Evolutionary conservation across 2,797 vertebrate species (phyloP), one percentile per base, ranked within the genome.

Genomic region (Oreochromis grahami): DNA sequence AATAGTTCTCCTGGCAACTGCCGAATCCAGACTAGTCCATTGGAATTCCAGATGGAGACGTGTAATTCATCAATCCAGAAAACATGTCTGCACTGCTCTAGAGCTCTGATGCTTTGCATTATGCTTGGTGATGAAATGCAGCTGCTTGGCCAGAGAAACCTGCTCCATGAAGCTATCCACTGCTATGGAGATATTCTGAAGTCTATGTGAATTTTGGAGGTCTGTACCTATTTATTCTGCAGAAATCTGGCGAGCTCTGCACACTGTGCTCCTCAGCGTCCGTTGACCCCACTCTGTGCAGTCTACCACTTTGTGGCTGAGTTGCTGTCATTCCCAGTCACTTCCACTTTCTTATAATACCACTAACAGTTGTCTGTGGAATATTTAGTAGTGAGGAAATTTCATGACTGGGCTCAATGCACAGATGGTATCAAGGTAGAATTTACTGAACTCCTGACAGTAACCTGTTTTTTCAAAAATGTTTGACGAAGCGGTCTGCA

Each of bases 121-220:
- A 17, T 0, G 8, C 26, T 58, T 0, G 0, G 55, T 56, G 55
- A 58, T 3, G 55, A 32, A 56, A 56, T 58, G 15, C 55, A 0
- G 55, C 55, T 19, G 55, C 29, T 19, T 17, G 15, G 15, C 15
- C 55, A 32, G 29, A 32, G 55, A 6, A 32, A 1, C 29, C 26
- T 58, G 38, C 11, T 41, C 38, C 38, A 41, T 41, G 55, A 58
- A 58, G 55, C 8, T 19, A 32, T 58, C 26, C 29, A 32, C 29
- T 0, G 55, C 17, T 32, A 9, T 1, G 10, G 8, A 58, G 26
- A 58, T 14, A 58, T 10, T 58, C 55, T 32, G 26, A 32, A 6
- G 55, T 5, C 26, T 32, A 17, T 9, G 26, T 56, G 26, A 56
- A 1, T 17, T 32, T 32, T 58, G 55, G 3, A 58, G 26, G 26